Conservation (phyloP, 2,113 vertebrate genomes). For the Thinocorus orbignyianus region DNA sequence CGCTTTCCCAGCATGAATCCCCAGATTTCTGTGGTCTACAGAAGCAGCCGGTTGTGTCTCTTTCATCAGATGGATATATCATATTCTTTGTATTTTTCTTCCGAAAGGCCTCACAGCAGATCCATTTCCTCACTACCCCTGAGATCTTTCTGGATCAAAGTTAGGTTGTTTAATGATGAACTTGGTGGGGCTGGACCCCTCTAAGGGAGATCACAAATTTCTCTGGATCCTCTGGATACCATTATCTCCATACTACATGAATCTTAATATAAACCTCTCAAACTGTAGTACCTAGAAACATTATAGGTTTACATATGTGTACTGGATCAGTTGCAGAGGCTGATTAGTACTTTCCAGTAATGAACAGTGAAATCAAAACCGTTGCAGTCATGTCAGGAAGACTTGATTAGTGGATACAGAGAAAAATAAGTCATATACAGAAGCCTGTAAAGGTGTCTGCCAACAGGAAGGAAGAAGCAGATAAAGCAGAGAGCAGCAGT, state of each 20-base stretch:
- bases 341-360: neutral
- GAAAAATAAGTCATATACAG: slow-evolving; percentile 8
- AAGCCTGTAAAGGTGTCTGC: slow-evolving; percentile 32
- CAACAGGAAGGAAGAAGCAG: slow-evolving; percentile 56
- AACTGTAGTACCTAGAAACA: neutral
- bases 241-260: neutral
- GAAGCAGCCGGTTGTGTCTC: neutral
- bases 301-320: neutral
- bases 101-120: neutral
- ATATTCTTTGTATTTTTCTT: neutral
- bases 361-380: neutral
- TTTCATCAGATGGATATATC: neutral
- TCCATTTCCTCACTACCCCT: neutral
- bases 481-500: slow-evolving; percentile 56
- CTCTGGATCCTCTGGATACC: neutral
- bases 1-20: fast-evolving
- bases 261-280: neutral
- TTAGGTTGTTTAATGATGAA: neutral
- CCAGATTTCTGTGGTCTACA: neutral
- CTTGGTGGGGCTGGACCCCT: neutral
- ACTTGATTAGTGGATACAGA: neutral
- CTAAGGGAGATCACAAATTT: neutral
- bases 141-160: neutral
- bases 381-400: neutral
- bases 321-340: neutral